Percentiles rank a stretch among this genome's conserved stretches.
These are phyloP conservation scores for Turdus rufiventris DNA, from an alignment of 2,113 vertebrate genomes.

Conservation along the genomic window DNA sequence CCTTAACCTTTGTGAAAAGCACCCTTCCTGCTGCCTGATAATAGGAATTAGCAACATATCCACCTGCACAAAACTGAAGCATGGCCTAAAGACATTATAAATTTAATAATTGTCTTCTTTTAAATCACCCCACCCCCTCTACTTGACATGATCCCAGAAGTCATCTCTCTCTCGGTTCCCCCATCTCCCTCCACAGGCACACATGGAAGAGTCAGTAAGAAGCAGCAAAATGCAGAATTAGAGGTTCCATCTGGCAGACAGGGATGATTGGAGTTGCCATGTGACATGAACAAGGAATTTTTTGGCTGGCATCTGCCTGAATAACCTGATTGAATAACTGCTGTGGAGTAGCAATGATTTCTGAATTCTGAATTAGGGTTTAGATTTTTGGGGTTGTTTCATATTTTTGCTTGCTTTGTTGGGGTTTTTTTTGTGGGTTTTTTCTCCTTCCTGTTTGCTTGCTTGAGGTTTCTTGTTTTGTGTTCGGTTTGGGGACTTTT, in stretches of 20 bases:
- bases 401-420: fast-evolving
- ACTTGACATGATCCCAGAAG: background rate
- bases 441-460: background rate
- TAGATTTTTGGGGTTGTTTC: background rate
- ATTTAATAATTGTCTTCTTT: background rate
- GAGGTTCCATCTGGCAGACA: background rate
- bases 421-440: fast-evolving
- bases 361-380: background rate
- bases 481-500: background rate
- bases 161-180: background rate
- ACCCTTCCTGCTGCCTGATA: background rate
- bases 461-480: background rate
- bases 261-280: background rate
- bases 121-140: background rate
- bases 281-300: background rate
- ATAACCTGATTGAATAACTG: background rate
- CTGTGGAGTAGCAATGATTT: background rate
- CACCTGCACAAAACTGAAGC: background rate
- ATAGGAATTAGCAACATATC: background rate
- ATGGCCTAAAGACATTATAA: background rate
- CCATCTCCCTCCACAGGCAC: background rate
- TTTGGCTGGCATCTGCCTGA: background rate
- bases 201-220: background rate
- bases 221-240: background rate
- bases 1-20: conserved; percentile 1